Base-by-base conservation (phyloP, 2,888 invertebrate species). In the Scrobipalpa atriplicella region DNA sequence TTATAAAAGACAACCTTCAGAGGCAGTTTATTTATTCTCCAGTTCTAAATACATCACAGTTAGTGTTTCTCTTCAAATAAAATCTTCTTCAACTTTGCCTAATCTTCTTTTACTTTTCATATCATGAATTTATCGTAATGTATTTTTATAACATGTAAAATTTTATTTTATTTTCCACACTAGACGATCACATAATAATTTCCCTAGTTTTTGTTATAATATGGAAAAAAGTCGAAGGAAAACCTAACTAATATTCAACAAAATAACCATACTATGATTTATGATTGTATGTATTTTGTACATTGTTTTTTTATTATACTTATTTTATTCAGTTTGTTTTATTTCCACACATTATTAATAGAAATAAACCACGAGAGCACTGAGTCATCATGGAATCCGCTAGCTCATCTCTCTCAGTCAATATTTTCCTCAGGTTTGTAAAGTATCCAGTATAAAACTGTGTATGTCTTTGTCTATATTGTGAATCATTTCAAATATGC, bases 341-440 rank as follows among this genome's bases (percentile, higher is more conserved):
- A 13, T 58, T 41, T 19, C 60, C 39, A 39, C n/a, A 43, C 63
- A 54, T 21, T 19, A 19, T 54, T 54, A 60, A 38, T 63, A 63
- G 63, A 80, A 75, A 73, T 87, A 78, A 85, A 80, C 80, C 74
- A 75, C 72, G 83, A 85, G 82, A 81, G 73, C 68, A 75, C 76
- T 75, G 81, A 79, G 74, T 76, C 73, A 73, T 71, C 82, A 74
- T 90, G 88, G 88, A 88, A 86, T 73, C 86, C 85, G 73, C 75
- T 89, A 76, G 78, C 80, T 76, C 84, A 88, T 69, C 82, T 90
- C 72, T 83, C 86, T 67, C 82, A 86, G 75, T 80, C 84, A 76
- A 74, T 86, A 71, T 80, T 87, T 71, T 68, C 79, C 39, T 67
- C 83, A 89, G 89, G 87, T 89, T 86, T 80, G 89, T 88, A 85